Base-by-base conservation (phyloP, 2,113 vertebrate genomes). In the Meleagris gallopavo region DNA sequence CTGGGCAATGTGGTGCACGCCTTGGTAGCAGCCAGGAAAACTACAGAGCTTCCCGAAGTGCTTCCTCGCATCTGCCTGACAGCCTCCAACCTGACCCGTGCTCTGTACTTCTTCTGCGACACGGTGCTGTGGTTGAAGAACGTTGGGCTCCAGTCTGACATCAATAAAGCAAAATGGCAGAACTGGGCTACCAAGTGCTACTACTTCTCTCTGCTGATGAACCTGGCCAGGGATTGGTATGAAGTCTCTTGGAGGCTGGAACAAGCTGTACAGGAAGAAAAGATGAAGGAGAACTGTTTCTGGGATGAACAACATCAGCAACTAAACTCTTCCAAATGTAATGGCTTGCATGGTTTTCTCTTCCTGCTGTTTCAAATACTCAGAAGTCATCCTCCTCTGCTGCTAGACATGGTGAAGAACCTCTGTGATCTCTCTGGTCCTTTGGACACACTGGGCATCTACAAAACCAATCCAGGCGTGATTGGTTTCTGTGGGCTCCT, bases 341-440 rank as follows among this genome's bases (percentile, higher is more conserved):
- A 98, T 13, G 97, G 98, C 88, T 82, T 98, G n/a, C 98, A 98
- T 1, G 86, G 97, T 29, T 97, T 99, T 20, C 58, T 99, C 10
- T 91, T 97, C 12, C 96, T 98, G 55, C 88, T 99, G 4, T 93
- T 97, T 72, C 97, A 96, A 27, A 96, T 97, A 14, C 85, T 99
- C 38, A 98, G 90, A 74, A 97, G 85, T 19, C 96, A 99, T 16
- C 99, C 99, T 3, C 98, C 98, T 22, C 90, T 99, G 80, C 93
- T 98, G 60, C 97, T 99, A 43, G 99, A 99, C 91, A 95, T 97
- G 1, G 76, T 99, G 87, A 99, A 99, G 95, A 99, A 99, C 60
- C 54, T 98, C 24, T 99, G 98, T 54, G 99, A 99, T 93, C 97
- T 99, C 86, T 97, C 98, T 61, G 98, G 98, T 89, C 99, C 99